These are phyloP conservation scores for Morone chrysops DNA, from an alignment of 2,113 vertebrate species.

Conservation along the genomic window DNA sequence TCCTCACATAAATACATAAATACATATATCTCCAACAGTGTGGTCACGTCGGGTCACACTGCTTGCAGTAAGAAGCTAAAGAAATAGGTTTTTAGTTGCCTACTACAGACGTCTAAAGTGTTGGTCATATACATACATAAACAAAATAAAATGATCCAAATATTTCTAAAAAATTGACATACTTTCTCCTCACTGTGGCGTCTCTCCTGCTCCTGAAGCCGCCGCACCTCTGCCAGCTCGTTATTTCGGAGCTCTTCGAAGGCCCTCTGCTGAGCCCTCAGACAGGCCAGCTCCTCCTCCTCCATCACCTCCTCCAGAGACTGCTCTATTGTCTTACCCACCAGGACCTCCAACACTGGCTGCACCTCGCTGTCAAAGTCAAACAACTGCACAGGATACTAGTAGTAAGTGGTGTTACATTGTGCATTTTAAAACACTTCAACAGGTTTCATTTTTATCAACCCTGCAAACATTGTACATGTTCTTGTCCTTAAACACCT, in stretches of 20 bases:
- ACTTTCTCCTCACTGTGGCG: conserved; percentile 89
- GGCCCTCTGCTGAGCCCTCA: conserved; percentile 82
- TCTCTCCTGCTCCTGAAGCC: conserved; percentile 91
- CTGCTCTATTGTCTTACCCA: conserved; percentile 95
- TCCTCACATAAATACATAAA: neutral
- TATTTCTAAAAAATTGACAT: neutral
- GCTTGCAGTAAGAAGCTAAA: too few species aligned
- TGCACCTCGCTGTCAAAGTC: conserved; percentile 95
- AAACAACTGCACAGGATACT: conserved; percentile 87
- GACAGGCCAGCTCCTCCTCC: conserved; percentile 91
- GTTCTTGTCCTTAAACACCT: neutral
- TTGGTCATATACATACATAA: neutral
- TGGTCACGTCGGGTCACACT: neutral
- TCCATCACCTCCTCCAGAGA: conserved; percentile 94
- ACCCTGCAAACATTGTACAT: neutral
- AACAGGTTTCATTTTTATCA: neutral
- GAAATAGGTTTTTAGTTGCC: neutral
- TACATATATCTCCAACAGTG: neutral
- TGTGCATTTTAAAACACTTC: neutral
- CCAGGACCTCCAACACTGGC: conserved; percentile 90
- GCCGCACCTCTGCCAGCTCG: conserved; percentile 90
- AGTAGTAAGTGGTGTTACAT: neutral
- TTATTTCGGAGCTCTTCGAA: conserved; percentile 86
- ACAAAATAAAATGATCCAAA: neutral
- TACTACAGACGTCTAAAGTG: neutral